phyloP scores from a whole-genome alignment of 2,797 vertebrate genomes.

The Sebastes paucispinis region DNA sequence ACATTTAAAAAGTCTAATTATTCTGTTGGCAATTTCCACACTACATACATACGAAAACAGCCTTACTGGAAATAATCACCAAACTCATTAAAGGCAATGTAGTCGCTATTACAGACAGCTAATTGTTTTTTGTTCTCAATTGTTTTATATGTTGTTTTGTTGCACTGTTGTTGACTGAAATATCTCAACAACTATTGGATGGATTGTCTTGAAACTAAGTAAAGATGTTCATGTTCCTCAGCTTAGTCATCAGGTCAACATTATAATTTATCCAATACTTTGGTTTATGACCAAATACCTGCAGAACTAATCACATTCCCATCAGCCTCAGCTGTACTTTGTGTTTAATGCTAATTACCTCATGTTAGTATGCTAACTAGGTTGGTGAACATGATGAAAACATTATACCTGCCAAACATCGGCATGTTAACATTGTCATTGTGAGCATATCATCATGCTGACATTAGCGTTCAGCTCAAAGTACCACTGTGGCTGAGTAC shows the following conservation, averaged over 20 bases:
- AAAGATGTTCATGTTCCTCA: background rate
- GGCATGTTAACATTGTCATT: background rate
- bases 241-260: background rate
- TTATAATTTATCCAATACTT: background rate
- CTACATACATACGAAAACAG: background rate
- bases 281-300: background rate
- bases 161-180: background rate
- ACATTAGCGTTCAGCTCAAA: background rate
- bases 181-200: background rate
- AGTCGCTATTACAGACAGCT: background rate
- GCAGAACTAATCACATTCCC: background rate
- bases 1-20: background rate
- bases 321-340: background rate
- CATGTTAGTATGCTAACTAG: background rate
- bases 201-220: background rate
- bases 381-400: no score
- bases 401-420: background rate
- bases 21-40: background rate
- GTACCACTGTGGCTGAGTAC: background rate
- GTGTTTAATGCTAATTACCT: background rate
- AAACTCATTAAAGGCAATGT: background rate
- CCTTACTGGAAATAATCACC: background rate
- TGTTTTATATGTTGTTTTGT: background rate
- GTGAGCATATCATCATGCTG: background rate
- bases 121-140: background rate